Conservation (phyloP, 2,113 vertebrate genomes). For the Rostratula benghalensis region DNA sequence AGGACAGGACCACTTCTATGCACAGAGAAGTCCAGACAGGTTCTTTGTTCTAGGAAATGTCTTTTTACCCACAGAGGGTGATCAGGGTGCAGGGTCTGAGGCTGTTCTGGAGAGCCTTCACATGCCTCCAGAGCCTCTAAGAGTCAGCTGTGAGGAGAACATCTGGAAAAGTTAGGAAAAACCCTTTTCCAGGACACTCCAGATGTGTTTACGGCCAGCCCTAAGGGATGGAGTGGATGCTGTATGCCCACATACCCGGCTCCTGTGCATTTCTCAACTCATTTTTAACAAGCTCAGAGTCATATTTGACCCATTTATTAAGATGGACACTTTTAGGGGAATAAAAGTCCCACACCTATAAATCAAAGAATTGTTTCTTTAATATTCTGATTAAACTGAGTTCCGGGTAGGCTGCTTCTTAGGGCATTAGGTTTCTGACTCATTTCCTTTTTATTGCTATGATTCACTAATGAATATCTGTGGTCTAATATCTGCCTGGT, state of each 20-base stretch:
- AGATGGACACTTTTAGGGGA: background rate
- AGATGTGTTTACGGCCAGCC: background rate
- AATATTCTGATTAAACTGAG: background rate
- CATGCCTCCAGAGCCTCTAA: background rate
- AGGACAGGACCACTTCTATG: background rate
- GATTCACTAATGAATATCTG: background rate
- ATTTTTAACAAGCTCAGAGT: background rate
- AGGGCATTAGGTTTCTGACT: background rate
- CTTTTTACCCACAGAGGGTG: background rate
- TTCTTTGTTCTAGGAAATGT: background rate
- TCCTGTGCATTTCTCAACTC: background rate
- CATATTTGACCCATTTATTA: background rate
- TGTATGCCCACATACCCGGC: accelerated
- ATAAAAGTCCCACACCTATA: background rate
- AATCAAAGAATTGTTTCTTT: background rate
- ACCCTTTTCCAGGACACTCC: background rate
- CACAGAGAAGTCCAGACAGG: background rate
- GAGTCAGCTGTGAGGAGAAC: background rate
- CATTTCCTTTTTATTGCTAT: background rate
- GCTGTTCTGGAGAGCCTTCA: background rate
- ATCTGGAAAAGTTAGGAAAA: background rate
- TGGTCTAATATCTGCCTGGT: background rate
- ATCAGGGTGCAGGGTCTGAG: background rate
- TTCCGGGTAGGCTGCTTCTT: background rate
- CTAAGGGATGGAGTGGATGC: background rate